phyloP scores from a whole-genome alignment of 2,888 invertebrate genomes.

The Caenorhabditis afra region DNA sequence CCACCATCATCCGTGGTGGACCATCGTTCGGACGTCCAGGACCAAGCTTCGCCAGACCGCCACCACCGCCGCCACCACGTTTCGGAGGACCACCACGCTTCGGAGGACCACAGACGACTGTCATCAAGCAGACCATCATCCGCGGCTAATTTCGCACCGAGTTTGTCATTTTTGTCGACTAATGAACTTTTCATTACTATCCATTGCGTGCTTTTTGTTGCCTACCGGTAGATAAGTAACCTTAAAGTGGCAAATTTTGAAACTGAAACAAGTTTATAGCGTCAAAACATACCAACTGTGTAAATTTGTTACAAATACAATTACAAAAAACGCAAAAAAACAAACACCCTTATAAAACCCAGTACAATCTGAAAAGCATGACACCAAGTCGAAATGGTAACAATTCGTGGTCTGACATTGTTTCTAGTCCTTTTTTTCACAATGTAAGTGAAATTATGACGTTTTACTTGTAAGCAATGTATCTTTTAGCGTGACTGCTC shows the following conservation, averaged over 20 bases:
- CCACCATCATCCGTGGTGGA: conserved; percentile 49
- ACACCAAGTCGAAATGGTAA: no score
- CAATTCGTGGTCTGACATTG: no score
- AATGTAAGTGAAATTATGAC: background rate
- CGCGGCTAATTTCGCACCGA: conserved; percentile 22
- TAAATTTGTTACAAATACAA: background rate
- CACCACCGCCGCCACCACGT: conserved; percentile 29
- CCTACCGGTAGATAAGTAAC: background rate
- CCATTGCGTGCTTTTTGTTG: background rate
- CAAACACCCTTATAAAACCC: background rate
- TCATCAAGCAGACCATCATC: conserved; percentile 35
- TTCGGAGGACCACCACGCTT: conserved; percentile 24
- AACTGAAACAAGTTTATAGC: no score
- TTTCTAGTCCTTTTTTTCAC: no score
- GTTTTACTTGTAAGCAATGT: background rate
- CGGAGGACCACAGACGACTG: conserved; percentile 19
- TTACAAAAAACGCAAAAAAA: no score
- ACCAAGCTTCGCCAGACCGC: conserved; percentile 41
- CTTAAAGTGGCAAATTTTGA: no score
- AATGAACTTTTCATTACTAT: no score
- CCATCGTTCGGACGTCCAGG: conserved; percentile 32
- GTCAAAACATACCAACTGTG: background rate
- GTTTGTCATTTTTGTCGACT: background rate
- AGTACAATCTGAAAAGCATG: no score
- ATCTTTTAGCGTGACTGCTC: conserved; percentile 9